Percentiles rank a stretch among this genome's conserved stretches.
phyloP scores from a whole-genome alignment of 2,113 vertebrate species.

The Gallinago undulata region DNA sequence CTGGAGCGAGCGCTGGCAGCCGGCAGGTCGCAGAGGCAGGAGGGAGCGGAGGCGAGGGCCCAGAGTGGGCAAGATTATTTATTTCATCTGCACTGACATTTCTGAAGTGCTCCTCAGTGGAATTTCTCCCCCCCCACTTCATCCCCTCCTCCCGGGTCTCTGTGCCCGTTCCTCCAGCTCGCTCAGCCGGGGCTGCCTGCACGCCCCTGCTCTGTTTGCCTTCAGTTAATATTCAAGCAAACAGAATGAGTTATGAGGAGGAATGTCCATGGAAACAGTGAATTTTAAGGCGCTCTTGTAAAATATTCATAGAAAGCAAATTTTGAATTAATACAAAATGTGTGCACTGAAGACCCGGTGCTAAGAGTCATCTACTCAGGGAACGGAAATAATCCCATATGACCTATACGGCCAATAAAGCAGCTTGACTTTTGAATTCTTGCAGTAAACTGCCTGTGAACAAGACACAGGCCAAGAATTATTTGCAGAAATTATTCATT shows the following conservation, averaged over 20 bases:
- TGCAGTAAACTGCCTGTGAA: constrained; percentile 69
- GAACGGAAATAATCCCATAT: constrained; percentile 58
- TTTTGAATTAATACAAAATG: constrained; percentile 66
- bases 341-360: constrained; percentile 41
- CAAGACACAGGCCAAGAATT: constrained; percentile 65
- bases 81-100: constrained; percentile 17
- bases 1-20: accelerated
- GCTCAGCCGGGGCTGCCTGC: neutral
- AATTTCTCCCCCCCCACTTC: neutral
- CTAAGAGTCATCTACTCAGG: constrained; percentile 60
- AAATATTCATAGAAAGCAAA: constrained; percentile 71
- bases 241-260: constrained; percentile 40
- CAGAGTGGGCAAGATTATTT: neutral
- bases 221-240: constrained; percentile 47
- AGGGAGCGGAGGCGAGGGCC: neutral
- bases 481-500: constrained; percentile 70
- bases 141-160: neutral
- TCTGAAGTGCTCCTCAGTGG: neutral
- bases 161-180: accelerated
- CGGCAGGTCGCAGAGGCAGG: neutral
- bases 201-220: constrained; percentile 21
- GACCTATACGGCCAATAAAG: constrained; percentile 65
- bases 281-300: constrained; percentile 59
- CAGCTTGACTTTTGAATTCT: constrained; percentile 67
- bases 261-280: constrained; percentile 55